Conservation (phyloP, 2,888 invertebrate species). For the Eustalomyia histrio region DNA sequence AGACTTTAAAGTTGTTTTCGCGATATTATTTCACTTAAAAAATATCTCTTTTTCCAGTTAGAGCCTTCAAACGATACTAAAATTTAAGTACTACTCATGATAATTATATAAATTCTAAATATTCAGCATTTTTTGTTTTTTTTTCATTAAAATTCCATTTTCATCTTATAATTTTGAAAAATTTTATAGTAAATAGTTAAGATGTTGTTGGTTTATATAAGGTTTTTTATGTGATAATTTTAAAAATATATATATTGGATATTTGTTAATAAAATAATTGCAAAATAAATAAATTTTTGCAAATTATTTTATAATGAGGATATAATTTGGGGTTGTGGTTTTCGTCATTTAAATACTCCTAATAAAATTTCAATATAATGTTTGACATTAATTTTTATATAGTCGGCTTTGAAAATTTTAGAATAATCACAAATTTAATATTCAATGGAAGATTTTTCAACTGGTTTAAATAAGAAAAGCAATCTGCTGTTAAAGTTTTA, state of each 20-base stretch:
- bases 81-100: background rate
- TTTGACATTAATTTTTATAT: no score
- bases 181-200: background rate
- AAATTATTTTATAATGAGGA: no score
- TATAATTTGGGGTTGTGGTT: no score
- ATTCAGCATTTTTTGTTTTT: constrained; percentile 22
- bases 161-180: background rate
- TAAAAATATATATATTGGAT: background rate
- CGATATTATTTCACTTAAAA: background rate
- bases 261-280: background rate
- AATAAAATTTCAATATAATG: no score
- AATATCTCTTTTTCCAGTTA: background rate
- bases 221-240: background rate
- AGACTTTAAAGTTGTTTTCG: background rate
- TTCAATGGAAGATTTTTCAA: no score
- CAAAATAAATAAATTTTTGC: background rate
- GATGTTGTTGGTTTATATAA: background rate
- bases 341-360: no score
- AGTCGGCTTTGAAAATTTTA: no score
- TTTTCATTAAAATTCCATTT: constrained; percentile 13
- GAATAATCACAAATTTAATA: no score
- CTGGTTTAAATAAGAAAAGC: no score
- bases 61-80: background rate
- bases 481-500: no score
- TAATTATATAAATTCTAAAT: constrained; percentile 12